phyloP scores from a whole-genome alignment of 2,797 vertebrate species.

The Tapirus indicus region DNA sequence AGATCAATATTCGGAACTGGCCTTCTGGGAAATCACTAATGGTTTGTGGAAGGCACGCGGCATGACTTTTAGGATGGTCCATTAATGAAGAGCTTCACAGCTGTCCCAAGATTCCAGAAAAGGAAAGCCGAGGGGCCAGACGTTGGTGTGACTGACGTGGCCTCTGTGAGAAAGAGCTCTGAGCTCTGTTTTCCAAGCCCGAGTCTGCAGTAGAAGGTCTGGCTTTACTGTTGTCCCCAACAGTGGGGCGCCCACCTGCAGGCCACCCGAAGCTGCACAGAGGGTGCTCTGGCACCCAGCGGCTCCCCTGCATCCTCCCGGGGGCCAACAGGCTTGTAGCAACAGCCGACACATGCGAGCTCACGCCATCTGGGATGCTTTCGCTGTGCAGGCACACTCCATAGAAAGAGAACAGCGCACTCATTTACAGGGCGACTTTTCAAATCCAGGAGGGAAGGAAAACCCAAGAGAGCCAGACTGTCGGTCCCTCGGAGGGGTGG shows the following conservation, averaged over 20 bases:
- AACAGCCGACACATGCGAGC: neutral
- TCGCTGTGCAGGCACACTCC: constrained; percentile 76
- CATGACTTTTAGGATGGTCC: constrained; percentile 63
- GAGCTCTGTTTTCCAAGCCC: constrained; percentile 35
- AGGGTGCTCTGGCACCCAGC: neutral
- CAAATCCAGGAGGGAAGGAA: constrained; percentile 72
- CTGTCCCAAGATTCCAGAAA: constrained; percentile 9
- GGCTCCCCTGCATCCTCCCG: neutral
- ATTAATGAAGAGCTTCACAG: constrained; percentile 73
- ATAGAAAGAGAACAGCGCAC: constrained; percentile 81
- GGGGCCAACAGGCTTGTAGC: neutral
- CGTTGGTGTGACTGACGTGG: neutral
- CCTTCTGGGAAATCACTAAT: constrained; percentile 85
- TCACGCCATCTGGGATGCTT: constrained; percentile 76
- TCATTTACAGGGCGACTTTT: constrained; percentile 80
- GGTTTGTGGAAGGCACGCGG: constrained; percentile 63
- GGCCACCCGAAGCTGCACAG: neutral
- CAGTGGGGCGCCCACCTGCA: neutral
- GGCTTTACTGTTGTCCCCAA: neutral
- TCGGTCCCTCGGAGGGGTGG: no score
- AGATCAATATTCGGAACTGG: constrained; percentile 80
- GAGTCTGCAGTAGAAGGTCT: neutral
- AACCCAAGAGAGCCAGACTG: neutral
- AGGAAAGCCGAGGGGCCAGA: constrained; percentile 58
- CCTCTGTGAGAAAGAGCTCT: neutral